Evolutionary conservation across 2,888 invertebrate genomes (phyloP), one percentile per base, ranked within the genome.

Genomic region (Parasteatoda lunata): DNA sequence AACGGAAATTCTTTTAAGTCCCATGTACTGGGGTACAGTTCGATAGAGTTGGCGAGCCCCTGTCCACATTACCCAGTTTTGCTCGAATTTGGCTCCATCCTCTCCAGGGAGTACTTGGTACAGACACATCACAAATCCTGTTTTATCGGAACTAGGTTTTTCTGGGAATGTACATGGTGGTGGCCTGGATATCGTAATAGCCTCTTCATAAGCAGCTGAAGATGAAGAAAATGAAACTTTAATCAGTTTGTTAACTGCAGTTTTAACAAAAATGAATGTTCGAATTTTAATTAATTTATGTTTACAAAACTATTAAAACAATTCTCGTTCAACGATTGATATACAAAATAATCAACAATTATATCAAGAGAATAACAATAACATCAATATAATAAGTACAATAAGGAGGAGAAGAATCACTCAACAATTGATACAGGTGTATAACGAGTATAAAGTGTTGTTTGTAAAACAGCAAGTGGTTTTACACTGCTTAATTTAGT

Each of bases 1-100:
- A 81, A 97, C 93, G 0, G 97, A 96, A 90, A 97, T 97, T 91
- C 97, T 95, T 90, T 96, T 93, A 90, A 97, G 93, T 13, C 97
- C 97, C 11, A 96, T 64, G 95, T 90, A 95, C 91, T 95, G 95
- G 4, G 97, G 97, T 82, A 97, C 93, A 91, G 97, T 96, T 90
- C 96, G 93, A 93, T 97, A 97, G 88, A 97, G 94, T 96, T 97
- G 97, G 85, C 97, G 93, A 4, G 97, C 97, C 11, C 97, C 94
- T 47, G 97, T 97, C 97, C 97, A 97, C 91, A 97, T 97, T 45
- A 97, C 93, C 97, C 97, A 97, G 93, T 97, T 97, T 90, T 96
- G 94, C 92, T 97, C 97, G 92, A 97, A 96, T 89, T 96, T 95
- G 91, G 97, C 96, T 77, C 97, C 95, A 92, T 97, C 97, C 91